phyloP scores from a whole-genome alignment of 2,113 vertebrate species.

The Silurus asotus region DNA sequence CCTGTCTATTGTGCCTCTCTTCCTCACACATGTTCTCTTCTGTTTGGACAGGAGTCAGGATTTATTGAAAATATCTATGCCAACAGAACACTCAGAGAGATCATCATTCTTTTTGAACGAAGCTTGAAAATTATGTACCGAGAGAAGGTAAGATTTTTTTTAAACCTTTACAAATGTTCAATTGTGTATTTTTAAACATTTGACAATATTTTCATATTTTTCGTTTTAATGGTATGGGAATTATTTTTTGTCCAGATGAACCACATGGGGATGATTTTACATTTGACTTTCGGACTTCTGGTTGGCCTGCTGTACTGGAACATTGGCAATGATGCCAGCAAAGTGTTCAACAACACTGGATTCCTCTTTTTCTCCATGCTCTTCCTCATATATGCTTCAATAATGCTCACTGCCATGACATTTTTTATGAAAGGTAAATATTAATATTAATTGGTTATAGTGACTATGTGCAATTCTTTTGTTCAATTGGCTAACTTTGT shows the following conservation, averaged over 20 bases:
- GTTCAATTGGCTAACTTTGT: neutral
- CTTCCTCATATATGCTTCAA: constrained; percentile 96
- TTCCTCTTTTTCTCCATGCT: constrained; percentile 99
- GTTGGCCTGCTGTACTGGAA: constrained; percentile 96
- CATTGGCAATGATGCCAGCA: constrained; percentile 94
- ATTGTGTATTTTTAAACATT: too few species aligned
- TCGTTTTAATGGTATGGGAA: neutral
- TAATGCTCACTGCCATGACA: constrained; percentile 97
- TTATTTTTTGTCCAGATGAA: constrained; percentile 79
- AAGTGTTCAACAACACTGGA: constrained; percentile 98
- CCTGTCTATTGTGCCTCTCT: neutral
- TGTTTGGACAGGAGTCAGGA: constrained; percentile 75
- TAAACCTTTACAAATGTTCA: neutral
- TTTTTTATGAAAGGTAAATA: constrained; percentile 51
- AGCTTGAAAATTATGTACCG: constrained; percentile 91
- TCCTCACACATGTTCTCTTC: too few species aligned
- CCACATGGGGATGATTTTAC: constrained; percentile 93
- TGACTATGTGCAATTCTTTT: neutral
- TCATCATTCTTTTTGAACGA: constrained; percentile 96
- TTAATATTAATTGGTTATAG: neutral
- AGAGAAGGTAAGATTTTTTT: constrained; percentile 82
- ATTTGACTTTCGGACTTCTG: constrained; percentile 88
- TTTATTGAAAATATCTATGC: constrained; percentile 94
- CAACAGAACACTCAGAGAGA: constrained; percentile 91
- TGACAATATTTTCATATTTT: neutral